These are phyloP conservation scores for Lampris megalopsis DNA, from an alignment of 2,113 vertebrate genomes.

Conservation along the genomic window DNA sequence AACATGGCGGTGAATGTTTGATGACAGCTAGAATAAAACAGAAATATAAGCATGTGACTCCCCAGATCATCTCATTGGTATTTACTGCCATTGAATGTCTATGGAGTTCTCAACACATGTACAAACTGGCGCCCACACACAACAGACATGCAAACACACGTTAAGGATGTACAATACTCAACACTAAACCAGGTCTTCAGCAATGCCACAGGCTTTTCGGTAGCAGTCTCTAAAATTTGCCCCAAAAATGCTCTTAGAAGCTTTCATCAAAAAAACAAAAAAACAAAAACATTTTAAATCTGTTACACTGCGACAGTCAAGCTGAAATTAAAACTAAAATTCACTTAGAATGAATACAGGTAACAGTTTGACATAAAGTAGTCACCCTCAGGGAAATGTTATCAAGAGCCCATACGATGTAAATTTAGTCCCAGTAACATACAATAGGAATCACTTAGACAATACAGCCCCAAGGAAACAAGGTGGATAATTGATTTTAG, in stretches of 20 bases:
- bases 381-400: no score
- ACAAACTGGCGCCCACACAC: not conserved
- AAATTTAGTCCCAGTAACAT: no score
- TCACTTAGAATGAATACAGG: no score
- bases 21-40: conserved; percentile 26
- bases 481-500: not conserved
- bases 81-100: not conserved
- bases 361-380: no score
- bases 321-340: no score
- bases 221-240: no score
- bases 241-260: no score
- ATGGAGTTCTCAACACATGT: not conserved
- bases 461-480: not conserved
- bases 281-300: no score
- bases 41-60: conserved; percentile 6
- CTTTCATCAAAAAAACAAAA: no score
- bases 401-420: no score
- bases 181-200: not conserved
- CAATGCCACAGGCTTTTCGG: not conserved
- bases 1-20: conserved; percentile 48
- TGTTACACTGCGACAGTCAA: no score
- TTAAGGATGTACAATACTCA: not conserved
- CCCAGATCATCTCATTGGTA: not conserved
- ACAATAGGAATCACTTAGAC: no score
- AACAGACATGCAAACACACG: not conserved